These are phyloP conservation scores for Sciurus niger DNA, from an alignment of 2,113 vertebrate genomes.

Conservation along the genomic window DNA sequence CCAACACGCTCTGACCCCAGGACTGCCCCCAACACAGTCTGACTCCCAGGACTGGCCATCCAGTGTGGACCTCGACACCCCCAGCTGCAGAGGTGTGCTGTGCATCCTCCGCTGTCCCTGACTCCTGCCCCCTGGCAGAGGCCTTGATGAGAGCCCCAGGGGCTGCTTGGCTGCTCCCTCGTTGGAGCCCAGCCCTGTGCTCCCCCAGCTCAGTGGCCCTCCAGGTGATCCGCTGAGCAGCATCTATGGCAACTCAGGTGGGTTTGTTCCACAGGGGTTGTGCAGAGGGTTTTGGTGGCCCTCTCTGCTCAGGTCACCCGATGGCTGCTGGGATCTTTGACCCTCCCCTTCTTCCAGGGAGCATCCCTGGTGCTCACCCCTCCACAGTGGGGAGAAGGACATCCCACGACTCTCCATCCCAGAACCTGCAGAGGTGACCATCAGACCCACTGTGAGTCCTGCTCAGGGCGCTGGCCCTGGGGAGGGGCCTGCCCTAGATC, in stretches of 20 bases:
- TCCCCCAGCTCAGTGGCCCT: background rate
- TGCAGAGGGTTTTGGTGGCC: background rate
- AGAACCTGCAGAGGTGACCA: background rate
- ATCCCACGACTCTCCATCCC: too few species aligned
- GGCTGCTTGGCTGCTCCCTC: too few species aligned
- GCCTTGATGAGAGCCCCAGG: background rate
- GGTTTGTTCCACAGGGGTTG: background rate
- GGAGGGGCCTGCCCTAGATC: background rate
- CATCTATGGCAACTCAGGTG: background rate
- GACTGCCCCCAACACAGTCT: too few species aligned
- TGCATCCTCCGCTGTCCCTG: background rate
- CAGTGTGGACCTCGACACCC: too few species aligned
- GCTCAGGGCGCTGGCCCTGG: background rate
- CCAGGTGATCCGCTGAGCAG: background rate
- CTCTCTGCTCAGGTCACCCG: background rate
- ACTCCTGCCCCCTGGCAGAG: too few species aligned
- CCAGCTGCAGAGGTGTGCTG: background rate
- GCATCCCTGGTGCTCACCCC: background rate
- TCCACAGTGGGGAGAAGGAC: background rate
- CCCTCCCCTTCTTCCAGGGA: too few species aligned
- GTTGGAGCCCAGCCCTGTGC: background rate
- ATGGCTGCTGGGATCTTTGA: background rate
- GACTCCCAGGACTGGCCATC: too few species aligned
- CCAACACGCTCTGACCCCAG: too few species aligned
- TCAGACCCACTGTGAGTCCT: background rate